Percentiles rank a stretch among this genome's conserved stretches.
Conservation (phyloP, 2,888 invertebrate species). For the Acrobeloides nanus region DNA sequence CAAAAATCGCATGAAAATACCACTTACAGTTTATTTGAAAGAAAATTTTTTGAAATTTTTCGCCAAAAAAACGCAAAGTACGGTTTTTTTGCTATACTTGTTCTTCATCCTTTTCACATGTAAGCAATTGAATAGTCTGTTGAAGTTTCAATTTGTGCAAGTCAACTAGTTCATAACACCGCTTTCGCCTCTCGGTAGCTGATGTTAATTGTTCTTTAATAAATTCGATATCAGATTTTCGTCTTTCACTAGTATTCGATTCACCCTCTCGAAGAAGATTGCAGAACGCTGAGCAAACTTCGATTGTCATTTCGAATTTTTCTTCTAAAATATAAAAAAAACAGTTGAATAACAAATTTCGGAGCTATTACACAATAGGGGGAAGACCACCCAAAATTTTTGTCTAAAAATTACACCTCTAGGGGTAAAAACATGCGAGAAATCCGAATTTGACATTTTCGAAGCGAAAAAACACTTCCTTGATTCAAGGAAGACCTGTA, state of each 20-base stretch:
- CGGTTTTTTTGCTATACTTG: too few species aligned
- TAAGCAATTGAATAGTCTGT: constrained; percentile 68
- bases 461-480: too few species aligned
- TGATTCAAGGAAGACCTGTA: too few species aligned
- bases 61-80: constrained; percentile 5
- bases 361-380: too few species aligned
- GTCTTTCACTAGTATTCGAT: constrained; percentile 1
- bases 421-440: too few species aligned
- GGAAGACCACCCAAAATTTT: too few species aligned
- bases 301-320: constrained; percentile 8
- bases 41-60: constrained; percentile 6
- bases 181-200: constrained; percentile 22
- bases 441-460: too few species aligned
- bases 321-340: constrained; percentile 4
- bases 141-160: constrained; percentile 70
- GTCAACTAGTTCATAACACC: constrained; percentile 64
- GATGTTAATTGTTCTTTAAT: constrained; percentile 57
- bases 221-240: constrained; percentile 66
- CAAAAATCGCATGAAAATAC: too few species aligned
- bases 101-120: constrained; percentile 70
- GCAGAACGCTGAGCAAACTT: constrained; percentile 14
- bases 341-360: too few species aligned
- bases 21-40: background rate
- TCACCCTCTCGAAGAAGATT: constrained; percentile 7
- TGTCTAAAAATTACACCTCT: too few species aligned